Evolutionary conservation across 2,888 invertebrate species (phyloP).

Genomic region (Imbricaverruca yamaguchii): DNA sequence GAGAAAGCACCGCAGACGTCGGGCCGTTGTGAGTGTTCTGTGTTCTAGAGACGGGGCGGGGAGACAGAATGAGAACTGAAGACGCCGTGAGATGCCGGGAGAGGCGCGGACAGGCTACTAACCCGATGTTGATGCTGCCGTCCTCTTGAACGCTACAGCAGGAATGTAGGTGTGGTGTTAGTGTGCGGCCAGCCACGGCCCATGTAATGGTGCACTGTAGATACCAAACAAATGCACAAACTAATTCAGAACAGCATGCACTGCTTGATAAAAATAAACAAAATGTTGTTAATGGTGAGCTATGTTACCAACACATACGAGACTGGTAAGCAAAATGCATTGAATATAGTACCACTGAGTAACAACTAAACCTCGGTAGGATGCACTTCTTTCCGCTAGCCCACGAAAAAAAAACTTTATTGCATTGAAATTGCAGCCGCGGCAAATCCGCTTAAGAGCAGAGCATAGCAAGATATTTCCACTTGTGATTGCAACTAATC

Average conservation of each 20-base stretch:
- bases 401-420: too few species aligned
- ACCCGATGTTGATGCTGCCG: constrained; percentile 15
- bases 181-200: background rate
- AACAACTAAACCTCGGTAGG: background rate
- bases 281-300: background rate
- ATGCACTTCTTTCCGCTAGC: background rate
- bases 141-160: constrained; percentile 13
- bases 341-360: background rate
- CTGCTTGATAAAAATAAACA: background rate
- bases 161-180: constrained; percentile 15
- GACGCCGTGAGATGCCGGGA: background rate
- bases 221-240: background rate
- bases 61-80: background rate
- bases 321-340: background rate
- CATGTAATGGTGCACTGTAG: background rate
- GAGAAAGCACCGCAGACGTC: too few species aligned
- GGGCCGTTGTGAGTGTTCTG: background rate
- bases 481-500: too few species aligned
- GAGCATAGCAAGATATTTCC: too few species aligned
- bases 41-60: background rate
- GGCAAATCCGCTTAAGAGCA: too few species aligned
- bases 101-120: background rate
- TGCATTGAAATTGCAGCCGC: too few species aligned
- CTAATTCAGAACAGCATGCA: background rate
- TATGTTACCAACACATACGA: background rate